Base-by-base conservation (phyloP, 2,797 vertebrate genomes). In the Lateolabrax maculatus region DNA sequence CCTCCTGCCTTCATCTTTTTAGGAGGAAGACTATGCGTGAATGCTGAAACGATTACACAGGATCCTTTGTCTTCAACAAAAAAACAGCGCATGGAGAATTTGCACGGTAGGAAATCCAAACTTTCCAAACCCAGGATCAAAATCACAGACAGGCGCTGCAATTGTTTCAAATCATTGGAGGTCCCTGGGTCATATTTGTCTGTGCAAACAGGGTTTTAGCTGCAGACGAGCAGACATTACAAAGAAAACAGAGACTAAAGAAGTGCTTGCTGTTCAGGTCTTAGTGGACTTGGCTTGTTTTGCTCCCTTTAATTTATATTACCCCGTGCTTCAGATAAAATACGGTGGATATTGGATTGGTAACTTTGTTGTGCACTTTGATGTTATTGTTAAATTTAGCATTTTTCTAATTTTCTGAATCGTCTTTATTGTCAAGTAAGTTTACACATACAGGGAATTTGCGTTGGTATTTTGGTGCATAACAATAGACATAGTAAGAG, bases 1-100 rank as follows among this genome's bases (percentile, higher is more conserved):
- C 11, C 15, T 23, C 3, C 21, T 44, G 10, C 25, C 5, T 52
- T 37, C 2, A 6, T 23, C 11, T 36, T 48, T 31, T 65, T 31
- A 57, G 51, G 56, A 31, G 37, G 21, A 58, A 55, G 27, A 62
- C n/a, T 2, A 25, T 25, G 21, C 3, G 4, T 37, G 34, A 49
- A 61, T 25, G 8, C 18, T 60, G 46, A 48, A 39, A 46, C 21
- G 29, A 3, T 9, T 12, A 10, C 46, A 60, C 48, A 29, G 10
- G 13, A 63, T 39, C 43, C 36, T 49, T 64, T 55, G 46, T 58
- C 34, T 52, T 61, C 49, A 23, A 25, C 66, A 27, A 13, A 56
- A 46, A 48, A 31, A 5, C 39, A 34, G 2, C 0, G 15, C 44
- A 44, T 9, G 16, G 19, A 2, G 25, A 56, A 46, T 72, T 51